Percentiles rank a stretch among this genome's conserved stretches.
These are phyloP conservation scores for Lipophrys pholis DNA, from an alignment of 2,113 vertebrate species.

Conservation along the genomic window DNA sequence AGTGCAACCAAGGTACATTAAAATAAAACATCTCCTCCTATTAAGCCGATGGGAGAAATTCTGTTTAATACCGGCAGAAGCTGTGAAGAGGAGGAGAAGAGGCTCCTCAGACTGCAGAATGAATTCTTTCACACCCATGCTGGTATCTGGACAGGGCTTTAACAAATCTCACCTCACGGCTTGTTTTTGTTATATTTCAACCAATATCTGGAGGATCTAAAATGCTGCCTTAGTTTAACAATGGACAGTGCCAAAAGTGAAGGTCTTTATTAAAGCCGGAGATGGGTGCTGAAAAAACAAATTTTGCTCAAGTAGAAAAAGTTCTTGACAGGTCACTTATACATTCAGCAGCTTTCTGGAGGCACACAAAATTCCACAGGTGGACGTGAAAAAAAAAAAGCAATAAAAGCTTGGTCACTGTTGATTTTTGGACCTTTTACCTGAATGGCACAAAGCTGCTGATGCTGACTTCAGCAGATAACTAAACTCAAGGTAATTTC, in stretches of 20 bases:
- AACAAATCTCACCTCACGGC: constrained; percentile 29
- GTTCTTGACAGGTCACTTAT: constrained; percentile 4
- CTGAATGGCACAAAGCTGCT: not conserved
- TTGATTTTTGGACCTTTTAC: not conserved
- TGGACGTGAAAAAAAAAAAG: not conserved
- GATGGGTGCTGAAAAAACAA: not conserved
- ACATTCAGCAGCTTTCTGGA: not conserved
- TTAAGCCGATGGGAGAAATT: constrained; percentile 46
- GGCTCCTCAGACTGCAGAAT: constrained; percentile 52
- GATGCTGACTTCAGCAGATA: not conserved
- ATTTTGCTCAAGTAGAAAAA: not conserved
- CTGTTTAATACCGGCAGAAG: constrained; percentile 43
- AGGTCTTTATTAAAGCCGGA: not conserved
- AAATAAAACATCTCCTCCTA: constrained; percentile 32
- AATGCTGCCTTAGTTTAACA: constrained; percentile 19
- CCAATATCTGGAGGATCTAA: constrained; percentile 24
- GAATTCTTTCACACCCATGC: constrained; percentile 36
- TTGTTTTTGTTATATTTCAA: constrained; percentile 42
- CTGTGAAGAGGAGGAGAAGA: constrained; percentile 46
- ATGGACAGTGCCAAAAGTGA: not conserved
- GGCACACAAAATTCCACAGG: not conserved
- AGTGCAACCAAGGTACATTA: constrained; percentile 28
- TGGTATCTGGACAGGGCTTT: constrained; percentile 44
- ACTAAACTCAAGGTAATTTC: not conserved
- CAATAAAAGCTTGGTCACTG: not conserved